Percentiles rank a stretch among this genome's conserved stretches.
Conservation (phyloP, 1,140 invertebrate species). For the Saccostrea glomerata region DNA sequence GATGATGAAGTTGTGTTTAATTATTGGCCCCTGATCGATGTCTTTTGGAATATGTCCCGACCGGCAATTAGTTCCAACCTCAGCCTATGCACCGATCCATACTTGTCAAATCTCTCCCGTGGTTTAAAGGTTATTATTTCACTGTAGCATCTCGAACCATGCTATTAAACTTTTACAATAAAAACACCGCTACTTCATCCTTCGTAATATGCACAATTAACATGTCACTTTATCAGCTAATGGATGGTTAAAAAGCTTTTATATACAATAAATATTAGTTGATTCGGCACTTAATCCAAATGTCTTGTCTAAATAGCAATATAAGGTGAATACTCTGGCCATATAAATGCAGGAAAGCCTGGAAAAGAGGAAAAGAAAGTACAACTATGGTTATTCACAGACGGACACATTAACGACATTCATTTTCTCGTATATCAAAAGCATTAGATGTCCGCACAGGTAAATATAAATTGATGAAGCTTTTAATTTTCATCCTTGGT, state of each 20-base stretch:
- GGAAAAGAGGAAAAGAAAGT: constrained; percentile 5
- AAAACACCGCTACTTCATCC: constrained; percentile 9
- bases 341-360: background rate
- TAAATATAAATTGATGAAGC: background rate
- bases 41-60: constrained; percentile 17
- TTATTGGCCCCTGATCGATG: constrained; percentile 6
- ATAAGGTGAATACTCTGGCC: background rate
- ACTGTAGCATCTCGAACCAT: background rate
- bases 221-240: constrained; percentile 20
- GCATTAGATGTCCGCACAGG: background rate
- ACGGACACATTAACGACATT: background rate
- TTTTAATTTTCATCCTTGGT: background rate
- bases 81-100: background rate
- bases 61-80: background rate
- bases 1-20: constrained; percentile 17
- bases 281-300: constrained; percentile 14
- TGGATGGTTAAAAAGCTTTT: constrained; percentile 36
- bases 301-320: constrained; percentile 13
- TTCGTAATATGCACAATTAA: constrained; percentile 28
- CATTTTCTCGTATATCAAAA: background rate
- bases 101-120: constrained; percentile 24
- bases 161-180: constrained; percentile 37
- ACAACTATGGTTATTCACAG: background rate
- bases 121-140: constrained; percentile 29
- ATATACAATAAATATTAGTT: constrained; percentile 35